Evolutionary conservation across 2,888 invertebrate species (phyloP), one percentile per base, ranked within the genome.

Genomic region (Tiliacea citrago): DNA sequence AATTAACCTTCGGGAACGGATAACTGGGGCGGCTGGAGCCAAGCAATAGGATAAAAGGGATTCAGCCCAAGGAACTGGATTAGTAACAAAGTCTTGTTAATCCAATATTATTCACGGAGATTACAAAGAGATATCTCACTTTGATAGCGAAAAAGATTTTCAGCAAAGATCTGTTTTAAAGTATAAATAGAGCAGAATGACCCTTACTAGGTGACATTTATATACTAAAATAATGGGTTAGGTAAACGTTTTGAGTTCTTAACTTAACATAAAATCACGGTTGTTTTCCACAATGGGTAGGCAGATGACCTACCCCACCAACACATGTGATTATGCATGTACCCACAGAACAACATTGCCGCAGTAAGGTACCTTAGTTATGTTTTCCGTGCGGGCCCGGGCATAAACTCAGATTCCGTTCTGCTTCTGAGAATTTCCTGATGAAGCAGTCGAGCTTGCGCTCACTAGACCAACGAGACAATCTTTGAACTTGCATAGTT

Each of bases 71-170:
- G 90, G 82, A 91, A 92, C 91, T 87, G 92, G 91, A 92, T 93
- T 92, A 91, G 90, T 90, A 88, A 91, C 91, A 88, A 90, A 91
- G 89, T 90, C 90, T 88, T 90, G 89, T 92, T 94, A 94, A 94
- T 94, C 94, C 91, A 88, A 93, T 93, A 93, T 93, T 93, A 94
- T 94, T 93, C 93, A 92, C 85, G 89, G 87, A 90, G 93, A 94
- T 93, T 92, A 94, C 93, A 93, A 93, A 93, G 91, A 93, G 91
- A 94, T 92, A 92, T 93, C 92, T 92, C 90, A 93, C 92, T 93
- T 92, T 92, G 92, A 92, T 89, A 88, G 89, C 88, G 88, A 89
- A 92, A 89, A 92, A 92, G 91, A 91, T 91, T 90, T 85, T 78
- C 79, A 81, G 86, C 81, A 84, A 86, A 87, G 88, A 86, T 89